Conservation (phyloP, 2,113 vertebrate species). For the Turdus rufiventris region DNA sequence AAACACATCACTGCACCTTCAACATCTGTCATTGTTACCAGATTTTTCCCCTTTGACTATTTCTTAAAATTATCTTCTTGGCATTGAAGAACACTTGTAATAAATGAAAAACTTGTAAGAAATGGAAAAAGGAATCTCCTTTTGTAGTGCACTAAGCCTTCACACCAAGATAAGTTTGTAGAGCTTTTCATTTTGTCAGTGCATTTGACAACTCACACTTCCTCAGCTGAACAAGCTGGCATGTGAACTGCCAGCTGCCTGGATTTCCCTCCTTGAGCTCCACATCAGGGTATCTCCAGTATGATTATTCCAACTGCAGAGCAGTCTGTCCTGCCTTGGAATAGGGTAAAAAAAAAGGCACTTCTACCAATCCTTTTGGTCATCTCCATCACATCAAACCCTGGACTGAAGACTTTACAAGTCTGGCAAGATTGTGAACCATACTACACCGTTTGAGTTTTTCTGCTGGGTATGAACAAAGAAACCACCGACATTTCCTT, state of each 20-base stretch:
- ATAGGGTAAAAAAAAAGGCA: neutral
- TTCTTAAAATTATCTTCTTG: neutral
- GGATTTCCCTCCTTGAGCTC: neutral
- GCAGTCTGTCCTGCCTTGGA: neutral
- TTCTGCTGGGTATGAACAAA: neutral
- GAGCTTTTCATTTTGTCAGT: neutral
- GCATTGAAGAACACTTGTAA: neutral
- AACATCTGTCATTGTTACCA: neutral
- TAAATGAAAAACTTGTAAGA: neutral
- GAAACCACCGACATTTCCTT: neutral
- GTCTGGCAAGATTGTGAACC: neutral
- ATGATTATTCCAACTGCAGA: rapidly evolving
- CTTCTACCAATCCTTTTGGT: neutral
- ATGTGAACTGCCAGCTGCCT: neutral
- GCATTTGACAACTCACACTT: neutral
- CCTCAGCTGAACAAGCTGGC: neutral
- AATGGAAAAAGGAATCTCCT: neutral
- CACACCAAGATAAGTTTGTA: neutral
- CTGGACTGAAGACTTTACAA: neutral
- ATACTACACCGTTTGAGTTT: neutral
- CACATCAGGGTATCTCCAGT: neutral
- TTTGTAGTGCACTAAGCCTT: neutral
- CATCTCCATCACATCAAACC: neutral
- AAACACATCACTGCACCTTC: neutral
- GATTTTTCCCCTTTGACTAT: neutral